These are phyloP conservation scores for Prosopocoilus inquinatus DNA, from an alignment of 2,888 invertebrate genomes.

Conservation along the genomic window DNA sequence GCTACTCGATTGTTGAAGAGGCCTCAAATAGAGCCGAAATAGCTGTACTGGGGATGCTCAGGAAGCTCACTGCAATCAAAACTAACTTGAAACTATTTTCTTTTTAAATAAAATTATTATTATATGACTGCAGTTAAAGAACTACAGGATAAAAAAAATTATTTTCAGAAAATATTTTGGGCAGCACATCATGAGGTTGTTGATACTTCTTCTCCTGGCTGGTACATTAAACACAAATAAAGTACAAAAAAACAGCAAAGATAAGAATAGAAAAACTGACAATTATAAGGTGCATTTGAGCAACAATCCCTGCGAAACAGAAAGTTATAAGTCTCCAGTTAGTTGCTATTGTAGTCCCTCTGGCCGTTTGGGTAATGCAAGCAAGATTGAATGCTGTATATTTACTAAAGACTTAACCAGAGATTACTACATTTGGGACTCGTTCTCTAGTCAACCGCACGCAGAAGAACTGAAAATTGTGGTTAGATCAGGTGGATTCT, in stretches of 20 bases:
- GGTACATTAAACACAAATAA: background rate
- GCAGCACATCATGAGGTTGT: conserved; percentile 4
- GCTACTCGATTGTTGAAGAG: no score
- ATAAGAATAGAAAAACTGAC: conserved; percentile 32
- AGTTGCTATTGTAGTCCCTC: conserved; percentile 68
- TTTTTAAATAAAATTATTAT: no score
- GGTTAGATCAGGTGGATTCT: conserved; percentile 65
- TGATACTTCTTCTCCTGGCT: conserved; percentile 2
- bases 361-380: conserved; percentile 56
- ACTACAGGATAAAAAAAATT: no score
- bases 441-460: conserved; percentile 70
- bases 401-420: conserved; percentile 64
- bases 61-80: no score
- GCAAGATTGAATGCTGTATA: conserved; percentile 76
- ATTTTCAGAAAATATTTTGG: no score
- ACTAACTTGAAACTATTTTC: no score
- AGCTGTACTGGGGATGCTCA: no score
- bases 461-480: conserved; percentile 70
- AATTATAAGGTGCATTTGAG: conserved; percentile 20
- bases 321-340: conserved; percentile 50
- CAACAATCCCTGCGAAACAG: conserved; percentile 34
- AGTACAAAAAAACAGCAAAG: conserved; percentile 12
- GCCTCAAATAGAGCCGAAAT: no score
- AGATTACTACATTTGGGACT: conserved; percentile 71
- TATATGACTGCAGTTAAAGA: no score